phyloP scores from a whole-genome alignment of 2,797 vertebrate species.

The Pangasius larnaudii region DNA sequence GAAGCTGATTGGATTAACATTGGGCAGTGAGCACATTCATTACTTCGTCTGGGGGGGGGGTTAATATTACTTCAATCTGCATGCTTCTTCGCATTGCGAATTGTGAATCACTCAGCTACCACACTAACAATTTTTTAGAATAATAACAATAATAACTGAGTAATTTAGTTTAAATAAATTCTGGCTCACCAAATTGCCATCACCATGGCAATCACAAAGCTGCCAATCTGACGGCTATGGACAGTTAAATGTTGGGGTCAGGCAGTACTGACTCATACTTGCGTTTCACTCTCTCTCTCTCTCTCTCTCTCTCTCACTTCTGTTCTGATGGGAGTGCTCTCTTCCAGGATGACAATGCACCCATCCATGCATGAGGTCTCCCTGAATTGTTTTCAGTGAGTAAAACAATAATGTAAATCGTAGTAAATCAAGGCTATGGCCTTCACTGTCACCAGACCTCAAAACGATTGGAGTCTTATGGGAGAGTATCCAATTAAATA shows the following conservation, averaged over 20 bases:
- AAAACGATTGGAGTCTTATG: background rate
- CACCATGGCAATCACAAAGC: slow-evolving; percentile 37
- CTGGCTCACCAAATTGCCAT: slow-evolving; percentile 36
- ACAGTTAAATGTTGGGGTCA: slow-evolving; percentile 39
- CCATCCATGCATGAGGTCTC: background rate
- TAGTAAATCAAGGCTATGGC: background rate
- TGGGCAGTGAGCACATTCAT: slow-evolving; percentile 22
- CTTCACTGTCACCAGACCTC: background rate
- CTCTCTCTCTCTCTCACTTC: background rate
- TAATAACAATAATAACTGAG: slow-evolving; percentile 72
- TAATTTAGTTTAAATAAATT: slow-evolving; percentile 68
- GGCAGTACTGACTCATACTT: slow-evolving; percentile 27
- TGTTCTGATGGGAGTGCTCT: background rate
- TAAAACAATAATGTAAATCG: background rate
- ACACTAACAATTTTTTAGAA: slow-evolving; percentile 55
- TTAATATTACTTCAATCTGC: slow-evolving; percentile 65
- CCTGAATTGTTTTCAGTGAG: background rate
- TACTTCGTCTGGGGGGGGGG: slow-evolving; percentile 30
- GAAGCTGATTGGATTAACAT: slow-evolving; percentile 44
- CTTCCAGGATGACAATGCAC: background rate
- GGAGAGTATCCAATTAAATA: background rate
- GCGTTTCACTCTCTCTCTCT: background rate
- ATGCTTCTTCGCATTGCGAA: slow-evolving; percentile 56
- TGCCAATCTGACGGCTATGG: slow-evolving; percentile 64
- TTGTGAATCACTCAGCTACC: slow-evolving; percentile 66